phyloP scores from a whole-genome alignment of 2,113 vertebrate genomes.

The Aphyosemion australe region DNA sequence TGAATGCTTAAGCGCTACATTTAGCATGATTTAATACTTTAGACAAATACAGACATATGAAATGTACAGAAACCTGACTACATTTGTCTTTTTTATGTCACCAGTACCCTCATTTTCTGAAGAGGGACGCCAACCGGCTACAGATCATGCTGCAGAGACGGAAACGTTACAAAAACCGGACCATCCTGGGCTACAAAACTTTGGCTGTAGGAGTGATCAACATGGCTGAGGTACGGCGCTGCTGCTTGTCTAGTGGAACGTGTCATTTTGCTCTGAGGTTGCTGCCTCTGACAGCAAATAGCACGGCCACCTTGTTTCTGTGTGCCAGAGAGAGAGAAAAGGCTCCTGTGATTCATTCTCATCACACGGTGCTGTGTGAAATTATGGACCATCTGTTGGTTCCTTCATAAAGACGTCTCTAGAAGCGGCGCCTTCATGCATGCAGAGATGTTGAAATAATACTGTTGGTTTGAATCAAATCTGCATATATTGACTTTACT shows the following conservation, averaged over 20 bases:
- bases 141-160: constrained; percentile 84
- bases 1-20: too few species aligned
- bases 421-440: constrained; percentile 4
- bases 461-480: too few species aligned
- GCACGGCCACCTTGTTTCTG: constrained; percentile 24
- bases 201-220: constrained; percentile 81
- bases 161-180: constrained; percentile 84
- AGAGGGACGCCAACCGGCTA: constrained; percentile 81
- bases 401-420: constrained; percentile 36
- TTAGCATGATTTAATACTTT: too few species aligned
- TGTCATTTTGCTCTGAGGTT: constrained; percentile 4
- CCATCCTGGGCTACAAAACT: constrained; percentile 84
- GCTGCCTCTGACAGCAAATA: constrained; percentile 53
- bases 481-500: too few species aligned
- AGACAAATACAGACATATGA: not conserved
- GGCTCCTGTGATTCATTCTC: constrained; percentile 50
- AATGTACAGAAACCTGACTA: constrained; percentile 6
- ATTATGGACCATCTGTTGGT: constrained; percentile 71
- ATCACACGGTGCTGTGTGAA: constrained; percentile 54
- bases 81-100: constrained; percentile 25
- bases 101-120: constrained; percentile 83
- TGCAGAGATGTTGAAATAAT: constrained; percentile 22
- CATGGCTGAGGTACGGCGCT: constrained; percentile 79
- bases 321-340: constrained; percentile 23
- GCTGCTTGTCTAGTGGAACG: not conserved